phyloP scores from a whole-genome alignment of 2,113 vertebrate species.

The Addax nasomaculatus region DNA sequence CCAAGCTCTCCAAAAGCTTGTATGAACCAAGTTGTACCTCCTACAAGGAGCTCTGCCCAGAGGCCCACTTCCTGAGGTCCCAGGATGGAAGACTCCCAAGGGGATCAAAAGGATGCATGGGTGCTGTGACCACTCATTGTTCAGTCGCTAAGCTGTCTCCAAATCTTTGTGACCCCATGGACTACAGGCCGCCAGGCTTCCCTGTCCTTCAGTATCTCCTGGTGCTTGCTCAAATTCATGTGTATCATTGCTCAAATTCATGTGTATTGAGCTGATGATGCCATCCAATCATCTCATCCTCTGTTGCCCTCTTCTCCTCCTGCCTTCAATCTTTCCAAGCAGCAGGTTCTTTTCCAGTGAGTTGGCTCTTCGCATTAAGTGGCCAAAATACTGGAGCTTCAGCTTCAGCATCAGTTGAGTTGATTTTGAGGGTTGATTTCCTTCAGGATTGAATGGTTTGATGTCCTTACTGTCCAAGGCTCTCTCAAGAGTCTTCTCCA shows the following conservation, averaged over 20 bases:
- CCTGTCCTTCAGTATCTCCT: background rate
- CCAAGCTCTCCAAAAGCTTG: background rate
- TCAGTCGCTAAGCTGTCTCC: background rate
- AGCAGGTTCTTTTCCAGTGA: background rate
- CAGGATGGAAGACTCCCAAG: rapidly evolving
- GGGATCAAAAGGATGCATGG: background rate
- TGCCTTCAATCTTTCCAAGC: background rate
- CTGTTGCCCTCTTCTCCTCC: background rate
- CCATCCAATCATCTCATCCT: background rate
- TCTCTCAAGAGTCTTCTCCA: background rate
- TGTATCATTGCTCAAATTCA: background rate
- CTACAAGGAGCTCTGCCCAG: background rate
- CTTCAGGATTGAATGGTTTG: background rate
- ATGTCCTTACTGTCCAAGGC: background rate
- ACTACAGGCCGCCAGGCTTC: background rate
- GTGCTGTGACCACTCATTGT: background rate
- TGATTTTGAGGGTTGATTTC: background rate
- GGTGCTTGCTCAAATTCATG: background rate
- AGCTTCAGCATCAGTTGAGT: background rate
- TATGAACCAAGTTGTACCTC: background rate
- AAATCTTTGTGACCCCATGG: rapidly evolving
- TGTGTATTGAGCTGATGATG: background rate
- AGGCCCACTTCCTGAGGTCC: too few relatives aligned
- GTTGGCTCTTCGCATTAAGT: background rate
- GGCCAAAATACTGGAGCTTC: background rate